Evolutionary conservation across 2,113 vertebrate species (phyloP), one percentile per base, ranked within the genome.

Genomic region (Eolophus roseicapilla): DNA sequence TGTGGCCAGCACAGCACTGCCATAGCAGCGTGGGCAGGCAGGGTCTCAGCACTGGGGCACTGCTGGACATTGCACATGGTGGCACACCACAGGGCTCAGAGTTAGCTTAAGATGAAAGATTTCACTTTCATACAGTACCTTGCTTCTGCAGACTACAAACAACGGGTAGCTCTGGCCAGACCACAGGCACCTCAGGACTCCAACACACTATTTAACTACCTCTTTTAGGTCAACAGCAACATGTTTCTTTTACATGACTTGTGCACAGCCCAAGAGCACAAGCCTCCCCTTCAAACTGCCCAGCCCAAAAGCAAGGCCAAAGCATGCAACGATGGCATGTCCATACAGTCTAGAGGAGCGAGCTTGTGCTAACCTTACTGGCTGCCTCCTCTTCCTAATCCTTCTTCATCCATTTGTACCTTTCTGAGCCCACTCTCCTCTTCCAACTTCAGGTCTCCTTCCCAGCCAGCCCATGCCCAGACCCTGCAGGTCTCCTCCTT

Each of bases 271-370:
- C 23, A 15, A 35, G 50, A 90, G 68, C 67, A 73, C 46, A 52
- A 65, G 33, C 53, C 44, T 64, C 24, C 65, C 50, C 50, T 85
- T 67, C 21, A 73, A 63, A 70, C 35, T 1, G 3, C 4, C 3
- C 6, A 7, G 74, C 12, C 20, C 68, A 76, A 49, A 43, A 21
- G 6, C 55, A 35, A 35, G 10, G 59, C 49, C 57, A 74, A 37
- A 0, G 2, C 10, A 81, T 6, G 2, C n/a, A 57, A n/a, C 1
- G 7, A 33, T 15, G 27, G 52, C 5, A n/a, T 29, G 76, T 53
- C 63, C 28, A 49, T 19, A 23, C 1, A 15, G 60, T 75, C 49
- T 78, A 52, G 69, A 41, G 39, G 20, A 77, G 39, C 4, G 10
- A 55, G 79, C 59, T 15, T 10, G n/a, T 4, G 13, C 47, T n/a